These are phyloP conservation scores for Cervus canadensis DNA, from an alignment of 2,113 vertebrate species.

Conservation along the genomic window DNA sequence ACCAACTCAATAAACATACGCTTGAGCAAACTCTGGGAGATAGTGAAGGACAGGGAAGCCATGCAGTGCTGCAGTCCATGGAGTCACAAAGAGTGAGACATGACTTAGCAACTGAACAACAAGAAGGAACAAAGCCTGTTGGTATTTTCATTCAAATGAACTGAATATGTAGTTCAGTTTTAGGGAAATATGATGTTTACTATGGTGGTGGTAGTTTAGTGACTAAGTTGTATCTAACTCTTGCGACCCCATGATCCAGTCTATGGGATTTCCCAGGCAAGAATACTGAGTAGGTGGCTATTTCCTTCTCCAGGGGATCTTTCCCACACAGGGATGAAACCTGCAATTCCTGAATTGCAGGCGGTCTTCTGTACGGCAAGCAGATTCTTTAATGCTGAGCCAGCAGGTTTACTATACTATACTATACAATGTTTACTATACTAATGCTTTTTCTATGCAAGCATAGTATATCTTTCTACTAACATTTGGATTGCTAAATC, in stretches of 20 bases:
- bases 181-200: neutral
- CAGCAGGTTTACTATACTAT: too few species aligned
- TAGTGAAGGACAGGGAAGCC: neutral
- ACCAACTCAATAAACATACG: neutral
- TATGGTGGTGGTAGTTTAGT: neutral
- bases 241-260: neutral
- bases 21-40: neutral
- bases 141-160: neutral
- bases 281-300: neutral
- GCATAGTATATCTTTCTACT: neutral
- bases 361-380: neutral
- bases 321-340: neutral
- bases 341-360: neutral
- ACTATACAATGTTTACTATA: too few species aligned
- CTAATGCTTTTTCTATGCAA: neutral
- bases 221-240: neutral
- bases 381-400: neutral
- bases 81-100: neutral
- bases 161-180: neutral
- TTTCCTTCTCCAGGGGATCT: neutral
- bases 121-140: neutral
- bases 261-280: neutral
- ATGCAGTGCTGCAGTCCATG: neutral
- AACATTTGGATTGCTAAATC: neutral
- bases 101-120: neutral